These are phyloP conservation scores for Porphyrio hochstetteri DNA, from an alignment of 2,113 vertebrate genomes.

Conservation along the genomic window DNA sequence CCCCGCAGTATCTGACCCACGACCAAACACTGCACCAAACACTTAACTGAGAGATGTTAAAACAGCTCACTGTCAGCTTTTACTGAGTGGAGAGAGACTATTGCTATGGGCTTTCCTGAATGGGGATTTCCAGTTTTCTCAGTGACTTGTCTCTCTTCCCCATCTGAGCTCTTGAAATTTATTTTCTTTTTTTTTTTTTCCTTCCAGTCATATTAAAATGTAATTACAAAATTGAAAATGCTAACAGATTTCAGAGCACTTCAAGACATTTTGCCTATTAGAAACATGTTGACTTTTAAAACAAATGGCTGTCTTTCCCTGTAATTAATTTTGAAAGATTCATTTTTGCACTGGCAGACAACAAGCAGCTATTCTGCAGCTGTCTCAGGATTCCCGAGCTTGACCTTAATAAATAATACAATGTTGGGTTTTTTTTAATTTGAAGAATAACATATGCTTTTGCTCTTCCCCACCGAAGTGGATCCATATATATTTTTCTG, in stretches of 20 bases:
- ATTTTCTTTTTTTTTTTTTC: background rate
- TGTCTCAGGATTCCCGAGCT: background rate
- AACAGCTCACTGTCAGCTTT: background rate
- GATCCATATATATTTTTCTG: background rate
- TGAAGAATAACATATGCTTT: constrained; percentile 35
- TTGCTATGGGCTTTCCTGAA: background rate
- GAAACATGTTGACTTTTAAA: constrained; percentile 30
- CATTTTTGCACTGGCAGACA: background rate
- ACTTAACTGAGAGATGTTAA: background rate
- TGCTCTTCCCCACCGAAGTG: background rate
- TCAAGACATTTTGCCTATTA: background rate
- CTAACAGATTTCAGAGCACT: constrained; percentile 33
- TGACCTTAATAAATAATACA: constrained; percentile 49
- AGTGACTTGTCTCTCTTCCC: background rate
- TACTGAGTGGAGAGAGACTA: background rate
- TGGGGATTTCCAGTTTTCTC: background rate
- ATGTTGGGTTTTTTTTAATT: background rate
- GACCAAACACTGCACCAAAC: background rate
- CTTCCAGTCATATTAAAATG: constrained; percentile 3
- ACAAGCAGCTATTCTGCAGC: constrained; percentile 15
- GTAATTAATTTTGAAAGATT: constrained; percentile 49
- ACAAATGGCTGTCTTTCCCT: constrained; percentile 22
- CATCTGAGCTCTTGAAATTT: background rate
- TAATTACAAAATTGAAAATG: constrained; percentile 34
- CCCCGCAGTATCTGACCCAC: background rate